These are phyloP conservation scores for Thunnus albacares DNA, from an alignment of 2,797 vertebrate species.

Conservation along the genomic window DNA sequence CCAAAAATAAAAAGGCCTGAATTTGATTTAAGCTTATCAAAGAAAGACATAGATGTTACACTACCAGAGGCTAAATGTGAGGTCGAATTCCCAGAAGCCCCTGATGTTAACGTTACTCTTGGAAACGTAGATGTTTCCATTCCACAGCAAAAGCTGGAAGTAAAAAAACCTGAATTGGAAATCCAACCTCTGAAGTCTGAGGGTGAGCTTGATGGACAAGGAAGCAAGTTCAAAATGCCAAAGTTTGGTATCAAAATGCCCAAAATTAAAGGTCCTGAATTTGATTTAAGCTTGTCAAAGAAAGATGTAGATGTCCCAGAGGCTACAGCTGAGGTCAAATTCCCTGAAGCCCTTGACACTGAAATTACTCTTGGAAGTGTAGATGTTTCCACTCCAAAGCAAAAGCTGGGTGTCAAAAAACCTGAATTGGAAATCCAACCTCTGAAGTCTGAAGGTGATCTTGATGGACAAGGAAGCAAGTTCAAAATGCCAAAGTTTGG, in stretches of 20 bases:
- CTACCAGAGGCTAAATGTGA: neutral
- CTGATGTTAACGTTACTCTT: slow-evolving; percentile 4
- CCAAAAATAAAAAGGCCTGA: slow-evolving; percentile 45
- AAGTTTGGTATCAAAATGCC: slow-evolving; percentile 44
- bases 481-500: slow-evolving; percentile 63
- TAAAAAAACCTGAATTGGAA: slow-evolving; percentile 27
- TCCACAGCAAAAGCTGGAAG: slow-evolving; percentile 27
- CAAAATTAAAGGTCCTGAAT: slow-evolving; percentile 46
- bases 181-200: neutral
- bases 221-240: slow-evolving; percentile 58
- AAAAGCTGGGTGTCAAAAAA: slow-evolving; percentile 14
- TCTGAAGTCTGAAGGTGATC: slow-evolving; percentile 3
- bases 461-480: slow-evolving; percentile 20
- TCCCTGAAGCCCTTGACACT: slow-evolving; percentile 32
- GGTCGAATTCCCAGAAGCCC: slow-evolving; percentile 40
- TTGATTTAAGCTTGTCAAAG: slow-evolving; percentile 45
- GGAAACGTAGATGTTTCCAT: slow-evolving; percentile 24
- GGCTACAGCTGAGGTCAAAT: no score
- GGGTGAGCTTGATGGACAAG: slow-evolving; percentile 13
- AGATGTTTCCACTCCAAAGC: slow-evolving; percentile 10
- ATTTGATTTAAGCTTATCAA: slow-evolving; percentile 46
- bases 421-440: slow-evolving; percentile 17
- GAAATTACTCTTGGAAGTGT: slow-evolving; percentile 19
- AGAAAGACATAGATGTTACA: slow-evolving; percentile 65
- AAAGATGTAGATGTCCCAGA: slow-evolving; percentile 63